Conservation (phyloP, 2,888 invertebrate species). For the Volucella inflata region DNA sequence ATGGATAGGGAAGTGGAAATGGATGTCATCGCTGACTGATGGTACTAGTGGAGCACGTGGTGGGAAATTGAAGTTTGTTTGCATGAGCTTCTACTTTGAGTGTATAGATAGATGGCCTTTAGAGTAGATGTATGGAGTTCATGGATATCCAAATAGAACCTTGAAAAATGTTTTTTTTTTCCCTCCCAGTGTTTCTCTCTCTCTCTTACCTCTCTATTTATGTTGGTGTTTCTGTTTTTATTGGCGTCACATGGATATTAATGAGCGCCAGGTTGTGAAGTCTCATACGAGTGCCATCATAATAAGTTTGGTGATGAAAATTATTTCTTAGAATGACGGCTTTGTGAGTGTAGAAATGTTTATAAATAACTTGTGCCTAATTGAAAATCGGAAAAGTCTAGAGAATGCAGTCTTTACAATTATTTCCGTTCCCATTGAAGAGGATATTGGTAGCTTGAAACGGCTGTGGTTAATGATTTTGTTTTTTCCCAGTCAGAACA, state of each 20-base stretch:
- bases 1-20: neutral
- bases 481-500: too few species aligned
- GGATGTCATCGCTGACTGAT: neutral
- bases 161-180: slow-evolving; percentile 49
- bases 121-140: neutral
- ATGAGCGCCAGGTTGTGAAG: slow-evolving; percentile 28
- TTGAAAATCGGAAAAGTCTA: too few species aligned
- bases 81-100: slow-evolving; percentile 30
- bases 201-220: too few species aligned
- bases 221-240: neutral
- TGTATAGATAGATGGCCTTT: neutral
- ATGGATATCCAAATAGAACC: slow-evolving; percentile 31
- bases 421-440: too few species aligned
- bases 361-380: too few species aligned
- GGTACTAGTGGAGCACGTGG: slow-evolving; percentile 40
- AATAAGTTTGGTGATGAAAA: neutral
- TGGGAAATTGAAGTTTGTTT: slow-evolving; percentile 43
- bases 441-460: too few species aligned
- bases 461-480: too few species aligned
- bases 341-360: too few species aligned
- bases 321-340: neutral
- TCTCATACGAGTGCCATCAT: neutral
- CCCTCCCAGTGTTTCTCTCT: too few species aligned
- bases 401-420: too few species aligned
- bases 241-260: slow-evolving; percentile 30